Conservation (phyloP, 2,113 vertebrate genomes). For the Chelonoidis abingdonii region DNA sequence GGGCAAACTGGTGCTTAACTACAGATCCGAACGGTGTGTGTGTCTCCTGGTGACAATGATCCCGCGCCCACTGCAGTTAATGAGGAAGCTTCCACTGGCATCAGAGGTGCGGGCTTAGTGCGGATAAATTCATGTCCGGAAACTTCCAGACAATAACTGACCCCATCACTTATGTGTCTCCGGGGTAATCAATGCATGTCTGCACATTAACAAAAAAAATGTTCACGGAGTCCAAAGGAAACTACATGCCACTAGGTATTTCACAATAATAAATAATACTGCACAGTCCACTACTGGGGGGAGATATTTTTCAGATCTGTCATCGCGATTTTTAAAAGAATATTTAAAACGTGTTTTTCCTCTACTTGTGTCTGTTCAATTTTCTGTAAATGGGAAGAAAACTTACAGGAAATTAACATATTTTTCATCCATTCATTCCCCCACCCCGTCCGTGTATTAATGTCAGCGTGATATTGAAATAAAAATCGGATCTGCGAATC, state of each 20-base stretch:
- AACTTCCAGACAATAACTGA: background rate
- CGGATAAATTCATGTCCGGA: background rate
- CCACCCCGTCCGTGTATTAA: background rate
- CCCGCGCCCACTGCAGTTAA: background rate
- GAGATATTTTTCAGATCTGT: background rate
- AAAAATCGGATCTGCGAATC: background rate
- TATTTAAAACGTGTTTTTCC: background rate
- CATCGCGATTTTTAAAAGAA: background rate
- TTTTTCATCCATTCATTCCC: constrained; percentile 12
- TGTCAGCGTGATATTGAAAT: constrained; percentile 34
- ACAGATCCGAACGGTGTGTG: background rate
- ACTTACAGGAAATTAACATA: constrained; percentile 38
- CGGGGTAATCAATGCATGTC: background rate
- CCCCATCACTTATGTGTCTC: background rate
- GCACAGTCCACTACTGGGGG: background rate
- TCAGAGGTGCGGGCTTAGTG: background rate
- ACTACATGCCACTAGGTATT: background rate
- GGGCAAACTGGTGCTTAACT: background rate
- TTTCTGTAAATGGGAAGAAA: background rate
- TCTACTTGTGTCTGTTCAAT: background rate
- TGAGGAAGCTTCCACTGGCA: background rate
- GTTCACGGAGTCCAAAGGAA: background rate
- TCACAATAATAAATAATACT: background rate
- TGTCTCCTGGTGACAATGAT: background rate
- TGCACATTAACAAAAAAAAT: background rate